phyloP scores from a whole-genome alignment of 1,140 invertebrate genomes.

The Sycophila sp. region DNA sequence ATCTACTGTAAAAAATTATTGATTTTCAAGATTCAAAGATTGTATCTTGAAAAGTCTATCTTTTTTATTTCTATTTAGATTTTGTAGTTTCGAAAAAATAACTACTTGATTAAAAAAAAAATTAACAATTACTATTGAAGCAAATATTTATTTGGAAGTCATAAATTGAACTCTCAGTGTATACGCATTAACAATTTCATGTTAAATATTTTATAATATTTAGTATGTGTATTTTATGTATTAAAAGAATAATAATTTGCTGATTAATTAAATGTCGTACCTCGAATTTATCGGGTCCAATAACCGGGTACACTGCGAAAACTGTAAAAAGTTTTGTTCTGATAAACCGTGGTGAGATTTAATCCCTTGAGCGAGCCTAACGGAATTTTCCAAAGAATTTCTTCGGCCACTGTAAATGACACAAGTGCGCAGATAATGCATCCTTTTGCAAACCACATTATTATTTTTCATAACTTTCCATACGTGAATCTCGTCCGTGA shows the following conservation, averaged over 20 bases:
- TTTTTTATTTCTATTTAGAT: too few relatives aligned
- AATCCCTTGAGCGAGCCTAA: conserved; percentile 54
- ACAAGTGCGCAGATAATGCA: not conserved
- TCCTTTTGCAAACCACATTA: not conserved
- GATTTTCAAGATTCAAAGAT: not conserved
- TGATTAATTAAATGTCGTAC: too few relatives aligned
- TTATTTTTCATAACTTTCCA: not conserved
- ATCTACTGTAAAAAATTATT: not conserved
- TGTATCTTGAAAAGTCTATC: too few relatives aligned
- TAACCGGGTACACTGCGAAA: conserved; percentile 75
- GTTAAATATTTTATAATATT: too few relatives aligned
- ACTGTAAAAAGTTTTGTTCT: conserved; percentile 58
- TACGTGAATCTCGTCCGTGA: too few relatives aligned
- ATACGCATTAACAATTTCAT: too few relatives aligned
- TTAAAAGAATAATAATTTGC: conserved; percentile 30
- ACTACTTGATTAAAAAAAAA: too few relatives aligned
- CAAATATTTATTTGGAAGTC: too few relatives aligned
- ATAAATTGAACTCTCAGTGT: too few relatives aligned
- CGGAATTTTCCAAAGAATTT: conserved; percentile 51
- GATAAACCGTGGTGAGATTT: conserved; percentile 46
- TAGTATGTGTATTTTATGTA: not conserved
- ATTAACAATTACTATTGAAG: too few relatives aligned
- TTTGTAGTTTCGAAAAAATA: too few relatives aligned
- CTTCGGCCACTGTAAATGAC: conserved; percentile 40
- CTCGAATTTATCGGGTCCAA: conserved; percentile 74